Evolutionary conservation across 2,888 invertebrate genomes (phyloP), one percentile per base, ranked within the genome.

Genomic region (Calameuta pallipes): DNA sequence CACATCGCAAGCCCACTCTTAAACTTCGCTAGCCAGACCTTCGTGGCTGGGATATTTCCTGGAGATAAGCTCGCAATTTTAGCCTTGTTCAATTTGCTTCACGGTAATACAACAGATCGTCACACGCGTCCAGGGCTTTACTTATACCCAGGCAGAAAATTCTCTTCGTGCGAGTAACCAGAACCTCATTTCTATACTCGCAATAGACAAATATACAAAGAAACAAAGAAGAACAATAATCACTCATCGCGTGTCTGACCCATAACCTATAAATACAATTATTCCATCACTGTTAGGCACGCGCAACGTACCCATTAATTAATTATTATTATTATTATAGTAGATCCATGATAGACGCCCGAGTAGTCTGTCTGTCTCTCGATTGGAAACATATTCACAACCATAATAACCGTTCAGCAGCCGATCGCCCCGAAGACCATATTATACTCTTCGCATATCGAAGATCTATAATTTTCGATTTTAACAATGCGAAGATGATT

Each of bases 171-270:
- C 76, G 68, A 35, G 71, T 71, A 56, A 37, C 69, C 56, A 1
- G 56, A 23, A 56, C 56, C 56, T 56, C 23, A 9, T 9, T 23
- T 6, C 56, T 23, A 23, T 56, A 6, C 23, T 56, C 56, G 23
- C 23, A 56, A 71, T 71, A 33, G 31, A 71, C 33, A 71, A 71
- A 71, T 71, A 71, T 71, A 71, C 71, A 71, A 31, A 71, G 15
- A 56, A 56, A 56, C 41, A 71, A 77, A 69, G 75, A 37, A 76
- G 23, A n/a, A 75, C 56, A 77, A 69, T 78, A 33, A 78, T 71
- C 69, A 56, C 30, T 78, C 69, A 76, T 71, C 71, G 56, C 56
- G 15, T 71, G 30, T 23, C 71, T 13, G 12, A 71, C 13, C 31
- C 15, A 15, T 71, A 71, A 34, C 33, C 71, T 71, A 71, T 71